phyloP scores from a whole-genome alignment of 1,140 invertebrate species.

The Spodoptera litura region DNA sequence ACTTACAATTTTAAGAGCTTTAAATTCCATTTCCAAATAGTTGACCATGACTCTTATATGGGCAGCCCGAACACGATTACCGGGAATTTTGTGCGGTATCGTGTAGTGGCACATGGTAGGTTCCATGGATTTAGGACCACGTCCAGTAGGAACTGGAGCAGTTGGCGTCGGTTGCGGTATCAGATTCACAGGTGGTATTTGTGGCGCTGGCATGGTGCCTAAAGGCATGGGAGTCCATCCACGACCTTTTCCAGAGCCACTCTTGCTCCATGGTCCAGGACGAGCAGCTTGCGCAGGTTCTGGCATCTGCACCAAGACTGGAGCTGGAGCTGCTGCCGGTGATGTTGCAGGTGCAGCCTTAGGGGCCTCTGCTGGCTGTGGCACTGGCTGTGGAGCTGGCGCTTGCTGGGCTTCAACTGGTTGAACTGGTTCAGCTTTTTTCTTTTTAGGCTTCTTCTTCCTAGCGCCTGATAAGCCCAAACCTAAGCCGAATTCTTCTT shows the following conservation, averaged over 20 bases:
- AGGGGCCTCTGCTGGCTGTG: background rate
- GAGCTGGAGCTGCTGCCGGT: background rate
- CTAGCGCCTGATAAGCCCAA: constrained; percentile 54
- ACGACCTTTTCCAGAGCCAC: background rate
- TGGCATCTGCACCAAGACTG: background rate
- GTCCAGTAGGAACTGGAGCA: background rate
- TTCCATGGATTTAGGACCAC: background rate
- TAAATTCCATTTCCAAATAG: constrained; percentile 74
- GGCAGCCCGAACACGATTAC: constrained; percentile 49
- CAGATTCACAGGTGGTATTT: background rate
- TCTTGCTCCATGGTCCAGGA: background rate
- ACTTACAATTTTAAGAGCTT: constrained; percentile 75
- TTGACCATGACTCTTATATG: constrained; percentile 64
- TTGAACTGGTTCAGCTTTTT: constrained; percentile 50
- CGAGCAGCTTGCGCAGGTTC: background rate
- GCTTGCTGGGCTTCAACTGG: background rate
- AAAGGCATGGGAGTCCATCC: background rate
- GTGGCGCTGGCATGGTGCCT: background rate
- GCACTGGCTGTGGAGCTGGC: too few relatives aligned
- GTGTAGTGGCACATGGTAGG: constrained; percentile 52
- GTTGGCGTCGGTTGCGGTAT: background rate
- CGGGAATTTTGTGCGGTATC: constrained; percentile 66
- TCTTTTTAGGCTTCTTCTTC: constrained; percentile 62
- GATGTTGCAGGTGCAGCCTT: background rate
- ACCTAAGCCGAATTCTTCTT: constrained; percentile 53